Percentiles rank a stretch among this genome's conserved stretches.
Conservation (phyloP, 2,113 vertebrate genomes). For the Trematocara marginatum region DNA sequence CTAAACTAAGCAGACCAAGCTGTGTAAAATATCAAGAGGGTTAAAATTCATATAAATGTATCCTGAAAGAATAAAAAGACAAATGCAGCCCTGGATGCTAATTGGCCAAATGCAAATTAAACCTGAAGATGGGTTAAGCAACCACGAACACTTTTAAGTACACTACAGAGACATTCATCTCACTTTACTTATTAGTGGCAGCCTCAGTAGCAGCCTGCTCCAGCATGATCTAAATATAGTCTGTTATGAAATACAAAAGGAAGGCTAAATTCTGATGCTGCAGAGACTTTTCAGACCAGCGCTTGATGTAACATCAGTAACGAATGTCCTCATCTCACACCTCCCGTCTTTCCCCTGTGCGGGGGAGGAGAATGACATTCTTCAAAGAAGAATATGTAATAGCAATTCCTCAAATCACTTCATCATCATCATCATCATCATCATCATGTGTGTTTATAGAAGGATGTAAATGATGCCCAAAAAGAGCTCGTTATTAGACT, state of each 20-base stretch:
- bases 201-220: slow-evolving; percentile 40
- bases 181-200: slow-evolving; percentile 51
- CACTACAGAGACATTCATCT: slow-evolving; percentile 49
- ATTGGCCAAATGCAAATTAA: slow-evolving; percentile 45
- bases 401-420: slow-evolving; percentile 1
- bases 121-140: slow-evolving; percentile 47
- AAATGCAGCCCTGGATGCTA: background rate
- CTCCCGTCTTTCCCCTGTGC: background rate
- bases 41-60: slow-evolving; percentile 5
- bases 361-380: background rate
- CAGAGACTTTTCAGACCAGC: slow-evolving; percentile 29
- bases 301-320: slow-evolving; percentile 40
- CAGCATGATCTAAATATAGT: slow-evolving; percentile 66
- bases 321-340: slow-evolving; percentile 2
- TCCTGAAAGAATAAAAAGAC: background rate
- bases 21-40: slow-evolving; percentile 17
- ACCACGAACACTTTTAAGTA: slow-evolving; percentile 31
- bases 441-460: background rate
- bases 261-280: slow-evolving; percentile 43
- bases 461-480: slow-evolving; percentile 12
- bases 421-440: background rate
- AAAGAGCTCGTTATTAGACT: background rate
- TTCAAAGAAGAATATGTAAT: slow-evolving; percentile 28
- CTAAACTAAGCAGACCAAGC: background rate
- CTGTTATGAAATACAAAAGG: slow-evolving; percentile 65